Conservation (phyloP, 2,888 invertebrate species). For the Eledona agricola region DNA sequence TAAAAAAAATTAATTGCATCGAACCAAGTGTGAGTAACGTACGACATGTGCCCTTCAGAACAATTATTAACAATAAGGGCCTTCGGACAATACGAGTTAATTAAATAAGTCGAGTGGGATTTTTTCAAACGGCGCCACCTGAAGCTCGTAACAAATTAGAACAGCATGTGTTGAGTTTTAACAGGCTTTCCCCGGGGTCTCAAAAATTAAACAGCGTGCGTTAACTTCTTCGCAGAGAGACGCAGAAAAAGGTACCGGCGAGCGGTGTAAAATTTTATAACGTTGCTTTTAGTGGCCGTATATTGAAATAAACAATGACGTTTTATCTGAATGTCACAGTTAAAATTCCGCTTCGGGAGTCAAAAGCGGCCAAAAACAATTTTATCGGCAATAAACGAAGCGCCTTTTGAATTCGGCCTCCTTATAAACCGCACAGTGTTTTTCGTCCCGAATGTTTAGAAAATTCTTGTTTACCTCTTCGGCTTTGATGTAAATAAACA, state of each 20-base stretch:
- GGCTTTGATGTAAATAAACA: slow-evolving; percentile 28
- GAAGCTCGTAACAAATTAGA: slow-evolving; percentile 6
- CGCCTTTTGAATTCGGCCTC: slow-evolving; percentile 19
- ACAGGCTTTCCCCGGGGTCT: slow-evolving; percentile 1
- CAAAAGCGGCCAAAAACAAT: slow-evolving; percentile 13
- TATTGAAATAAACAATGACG: slow-evolving; percentile 20
- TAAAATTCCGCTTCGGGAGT: slow-evolving; percentile 19
- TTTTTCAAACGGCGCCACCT: slow-evolving; percentile 5
- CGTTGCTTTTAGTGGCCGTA: slow-evolving; percentile 14
- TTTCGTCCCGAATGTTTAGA: slow-evolving; percentile 12
- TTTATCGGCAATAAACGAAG: slow-evolving; percentile 26
- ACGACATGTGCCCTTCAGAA: no score
- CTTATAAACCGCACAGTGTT: slow-evolving; percentile 18
- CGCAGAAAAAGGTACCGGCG: no score
- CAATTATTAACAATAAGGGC: no score
- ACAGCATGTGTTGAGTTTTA: slow-evolving; percentile 11
- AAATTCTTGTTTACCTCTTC: slow-evolving; percentile 26
- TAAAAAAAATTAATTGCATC: no score
- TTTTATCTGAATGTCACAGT: slow-evolving; percentile 23
- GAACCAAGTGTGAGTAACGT: no score
- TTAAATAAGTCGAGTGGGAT: no score
- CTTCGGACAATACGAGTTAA: no score
- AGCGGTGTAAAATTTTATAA: no score
- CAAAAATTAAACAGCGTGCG: slow-evolving; percentile 14
- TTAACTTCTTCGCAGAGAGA: slow-evolving; percentile 8